Evolutionary conservation across 2,888 invertebrate species (phyloP).

Genomic region (Timema cristinae): DNA sequence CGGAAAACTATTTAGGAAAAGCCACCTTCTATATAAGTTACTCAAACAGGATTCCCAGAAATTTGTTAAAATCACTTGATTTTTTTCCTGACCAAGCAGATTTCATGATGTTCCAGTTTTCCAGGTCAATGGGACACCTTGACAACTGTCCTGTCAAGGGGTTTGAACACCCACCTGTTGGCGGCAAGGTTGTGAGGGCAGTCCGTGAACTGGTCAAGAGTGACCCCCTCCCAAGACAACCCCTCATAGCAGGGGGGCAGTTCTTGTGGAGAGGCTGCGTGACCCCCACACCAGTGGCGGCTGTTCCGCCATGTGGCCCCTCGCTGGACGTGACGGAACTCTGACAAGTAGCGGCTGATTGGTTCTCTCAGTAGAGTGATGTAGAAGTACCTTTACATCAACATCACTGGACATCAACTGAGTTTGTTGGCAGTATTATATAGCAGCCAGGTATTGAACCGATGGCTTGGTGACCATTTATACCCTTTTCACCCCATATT

Average conservation of each 20-base stretch:
- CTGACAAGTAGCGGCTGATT: constrained; percentile 88
- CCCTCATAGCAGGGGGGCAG: constrained; percentile 77
- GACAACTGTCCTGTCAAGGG: constrained; percentile 42
- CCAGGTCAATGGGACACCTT: too few relatives aligned
- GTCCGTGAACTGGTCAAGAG: constrained; percentile 82
- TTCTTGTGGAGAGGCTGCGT: constrained; percentile 73
- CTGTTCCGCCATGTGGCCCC: constrained; percentile 94
- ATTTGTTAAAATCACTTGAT: too few relatives aligned
- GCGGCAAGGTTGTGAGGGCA: constrained; percentile 93
- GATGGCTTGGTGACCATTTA: too few relatives aligned
- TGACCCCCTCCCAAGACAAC: constrained; percentile 84
- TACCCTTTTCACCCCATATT: too few relatives aligned
- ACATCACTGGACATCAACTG: too few relatives aligned
- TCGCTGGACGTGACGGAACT: constrained; percentile 93
- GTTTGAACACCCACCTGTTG: constrained; percentile 53
- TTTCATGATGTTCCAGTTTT: too few relatives aligned
- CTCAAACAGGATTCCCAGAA: too few relatives aligned
- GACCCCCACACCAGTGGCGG: constrained; percentile 59
- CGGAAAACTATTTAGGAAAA: too few relatives aligned
- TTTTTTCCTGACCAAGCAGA: too few relatives aligned
- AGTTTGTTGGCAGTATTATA: too few relatives aligned
- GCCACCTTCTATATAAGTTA: too few relatives aligned
- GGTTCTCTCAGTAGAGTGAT: constrained; percentile 94
- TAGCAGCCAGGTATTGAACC: too few relatives aligned
- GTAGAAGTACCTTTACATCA: constrained; percentile 76